These are phyloP conservation scores for Chinchilla lanigera DNA, from an alignment of 2,113 vertebrate genomes.

Conservation along the genomic window DNA sequence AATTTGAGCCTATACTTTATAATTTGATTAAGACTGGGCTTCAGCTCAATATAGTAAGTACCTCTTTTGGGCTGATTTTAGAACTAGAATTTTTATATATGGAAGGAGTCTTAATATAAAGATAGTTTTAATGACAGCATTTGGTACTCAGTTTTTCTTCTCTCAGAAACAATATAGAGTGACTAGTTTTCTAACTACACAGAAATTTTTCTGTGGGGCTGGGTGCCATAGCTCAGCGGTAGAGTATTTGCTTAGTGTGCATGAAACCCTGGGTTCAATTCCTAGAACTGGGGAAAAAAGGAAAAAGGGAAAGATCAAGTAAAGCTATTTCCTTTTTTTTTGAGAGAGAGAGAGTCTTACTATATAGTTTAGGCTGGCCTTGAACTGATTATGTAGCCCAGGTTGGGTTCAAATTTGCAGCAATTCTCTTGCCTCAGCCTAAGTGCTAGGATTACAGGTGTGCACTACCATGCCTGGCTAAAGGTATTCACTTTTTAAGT, in stretches of 20 bases:
- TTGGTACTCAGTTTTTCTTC: neutral
- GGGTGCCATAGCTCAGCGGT: neutral
- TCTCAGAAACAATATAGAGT: neutral
- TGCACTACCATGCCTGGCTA: neutral
- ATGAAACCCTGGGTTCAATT: neutral
- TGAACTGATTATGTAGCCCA: too few species aligned
- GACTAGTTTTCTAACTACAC: neutral
- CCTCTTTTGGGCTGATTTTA: neutral
- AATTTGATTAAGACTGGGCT: neutral
- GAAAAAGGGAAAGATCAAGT: neutral
- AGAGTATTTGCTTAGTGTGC: neutral
- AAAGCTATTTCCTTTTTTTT: neutral
- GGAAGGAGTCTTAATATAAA: neutral
- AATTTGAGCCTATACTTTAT: conserved; percentile 8
- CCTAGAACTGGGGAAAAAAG: neutral
- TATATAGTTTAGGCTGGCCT: too few species aligned
- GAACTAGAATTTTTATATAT: neutral
- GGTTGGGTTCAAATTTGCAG: neutral
- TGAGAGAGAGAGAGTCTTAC: neutral
- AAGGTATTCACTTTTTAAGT: conserved; percentile 53
- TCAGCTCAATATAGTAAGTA: neutral
- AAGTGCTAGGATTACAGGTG: neutral
- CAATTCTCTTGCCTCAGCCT: neutral
- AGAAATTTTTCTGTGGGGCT: neutral
- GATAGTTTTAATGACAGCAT: neutral